A percentile compares a stretch with the other conserved stretches of the same genome.
Evolutionary conservation across 2,888 invertebrate species (phyloP).

Genomic region (Coleophora deauratella): DNA sequence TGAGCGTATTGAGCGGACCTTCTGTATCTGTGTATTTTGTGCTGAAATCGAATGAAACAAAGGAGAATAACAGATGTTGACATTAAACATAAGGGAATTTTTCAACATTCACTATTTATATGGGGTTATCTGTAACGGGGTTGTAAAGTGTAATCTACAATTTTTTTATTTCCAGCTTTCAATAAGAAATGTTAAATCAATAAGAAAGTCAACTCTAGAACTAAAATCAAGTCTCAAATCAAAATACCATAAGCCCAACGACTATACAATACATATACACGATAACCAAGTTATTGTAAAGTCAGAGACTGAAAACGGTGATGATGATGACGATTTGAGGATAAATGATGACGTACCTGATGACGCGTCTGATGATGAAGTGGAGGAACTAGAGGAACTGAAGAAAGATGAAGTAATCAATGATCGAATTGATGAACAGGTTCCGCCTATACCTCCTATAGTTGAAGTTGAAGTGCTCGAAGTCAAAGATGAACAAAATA

Average conservation of each 20-base stretch:
- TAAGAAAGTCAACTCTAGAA: slow-evolving; percentile 28
- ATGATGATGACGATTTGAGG: no score
- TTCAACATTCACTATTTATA: background rate
- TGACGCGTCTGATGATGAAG: slow-evolving; percentile 1
- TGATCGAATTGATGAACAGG: slow-evolving; percentile 10
- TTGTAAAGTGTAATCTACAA: no score
- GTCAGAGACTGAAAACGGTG: slow-evolving; percentile 10
- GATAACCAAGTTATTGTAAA: slow-evolving; percentile 25
- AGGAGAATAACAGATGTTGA: no score
- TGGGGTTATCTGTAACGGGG: background rate
- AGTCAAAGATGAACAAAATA: slow-evolving; percentile 34
- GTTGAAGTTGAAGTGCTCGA: slow-evolving; percentile 29
- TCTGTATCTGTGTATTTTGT: no score
- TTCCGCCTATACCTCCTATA: slow-evolving; percentile 12
- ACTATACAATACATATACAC: slow-evolving; percentile 27
- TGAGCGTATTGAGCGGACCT: no score
- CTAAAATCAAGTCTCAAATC: slow-evolving; percentile 29
- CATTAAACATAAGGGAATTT: no score
- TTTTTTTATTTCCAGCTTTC: slow-evolving; percentile 33
- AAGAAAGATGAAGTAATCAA: background rate
- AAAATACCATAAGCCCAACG: slow-evolving; percentile 29
- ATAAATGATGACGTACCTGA: background rate
- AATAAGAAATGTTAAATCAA: slow-evolving; percentile 37
- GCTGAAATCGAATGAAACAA: no score
- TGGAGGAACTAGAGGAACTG: slow-evolving; percentile 10